Base-by-base conservation (phyloP, 1,140 invertebrate species). In the Rhopalosiphum maidis region DNA sequence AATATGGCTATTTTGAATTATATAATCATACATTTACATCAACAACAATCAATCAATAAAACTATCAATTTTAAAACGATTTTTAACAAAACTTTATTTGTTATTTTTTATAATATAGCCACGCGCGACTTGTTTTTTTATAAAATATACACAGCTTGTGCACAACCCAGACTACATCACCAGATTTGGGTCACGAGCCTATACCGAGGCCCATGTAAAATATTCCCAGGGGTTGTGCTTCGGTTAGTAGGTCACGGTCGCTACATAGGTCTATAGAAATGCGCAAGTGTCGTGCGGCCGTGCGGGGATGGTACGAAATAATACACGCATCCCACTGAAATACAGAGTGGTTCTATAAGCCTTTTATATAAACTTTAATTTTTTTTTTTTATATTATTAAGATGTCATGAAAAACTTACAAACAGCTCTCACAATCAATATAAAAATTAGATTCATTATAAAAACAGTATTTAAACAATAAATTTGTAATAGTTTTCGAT, bases 191-290 rank as follows among this genome's bases (percentile, higher is more conserved):
- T 89, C 87, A 89, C 48, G 87, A 89, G 87, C 87, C 87, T 89
- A 89, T 35, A 23, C n/a, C n/a, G 87, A 90, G 88, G 51, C 88
- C 51, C 37, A 60, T 60, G 21, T 55, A 90, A 90, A 90, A 90
- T 90, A 90, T 55, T 90, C 88, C 88, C 88, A 30, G 88, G 88
- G 88, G 88, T 90, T 90, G 88, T 90, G 37, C 54, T 54, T 90
- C 88, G 88, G 51, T 90, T 90, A 90, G 54, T 60, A 30, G 88
- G 88, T 90, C 88, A 90, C 51, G 88, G 88, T 60, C 88, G 88
- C 21, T 55, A 15, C 43, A n/a, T 43, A 60, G 88, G 54, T 60
- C 87, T 89, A 89, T 23, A 51, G 37, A 37, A 89, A 89, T 37
- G 87, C 87, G 48, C 87, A 89, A 89, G 87, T 89, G 87, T 37